These are phyloP conservation scores for Diceros bicornis DNA, from an alignment of 2,797 vertebrate genomes.

Conservation along the genomic window DNA sequence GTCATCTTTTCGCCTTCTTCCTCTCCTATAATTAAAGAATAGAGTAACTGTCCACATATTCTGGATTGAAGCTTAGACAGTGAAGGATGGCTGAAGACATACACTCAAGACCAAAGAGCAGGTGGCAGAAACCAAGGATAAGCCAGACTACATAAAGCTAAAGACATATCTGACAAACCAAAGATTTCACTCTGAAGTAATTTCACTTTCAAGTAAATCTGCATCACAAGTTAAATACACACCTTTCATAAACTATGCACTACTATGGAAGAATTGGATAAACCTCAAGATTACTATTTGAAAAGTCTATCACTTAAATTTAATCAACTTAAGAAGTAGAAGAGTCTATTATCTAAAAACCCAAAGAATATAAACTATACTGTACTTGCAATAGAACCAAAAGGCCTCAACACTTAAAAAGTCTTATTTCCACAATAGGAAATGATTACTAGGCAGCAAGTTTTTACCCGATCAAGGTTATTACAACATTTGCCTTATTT, in stretches of 20 bases:
- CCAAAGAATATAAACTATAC: neutral
- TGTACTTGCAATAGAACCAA: neutral
- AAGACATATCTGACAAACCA: slow-evolving; percentile 34
- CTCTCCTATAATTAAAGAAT: slow-evolving; percentile 92
- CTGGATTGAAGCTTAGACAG: neutral
- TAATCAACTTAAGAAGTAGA: slow-evolving; percentile 8
- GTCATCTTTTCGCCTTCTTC: slow-evolving; percentile 97
- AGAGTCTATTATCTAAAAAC: neutral
- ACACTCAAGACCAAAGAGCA: neutral
- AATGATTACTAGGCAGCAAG: neutral
- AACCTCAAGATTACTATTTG: neutral
- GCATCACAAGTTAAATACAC: neutral
- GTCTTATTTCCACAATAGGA: neutral
- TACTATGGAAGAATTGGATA: neutral
- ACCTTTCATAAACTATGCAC: neutral
- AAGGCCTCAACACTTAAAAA: neutral
- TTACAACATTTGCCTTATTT: too few relatives aligned
- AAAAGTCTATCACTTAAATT: neutral
- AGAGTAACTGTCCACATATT: slow-evolving; percentile 75
- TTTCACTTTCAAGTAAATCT: neutral
- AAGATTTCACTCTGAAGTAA: slow-evolving; percentile 14
- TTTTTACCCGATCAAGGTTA: neutral
- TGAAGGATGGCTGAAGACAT: neutral
- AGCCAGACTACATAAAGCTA: neutral
- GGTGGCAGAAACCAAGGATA: neutral